phyloP scores from a whole-genome alignment of 2,113 vertebrate genomes.

The Scortum barcoo region DNA sequence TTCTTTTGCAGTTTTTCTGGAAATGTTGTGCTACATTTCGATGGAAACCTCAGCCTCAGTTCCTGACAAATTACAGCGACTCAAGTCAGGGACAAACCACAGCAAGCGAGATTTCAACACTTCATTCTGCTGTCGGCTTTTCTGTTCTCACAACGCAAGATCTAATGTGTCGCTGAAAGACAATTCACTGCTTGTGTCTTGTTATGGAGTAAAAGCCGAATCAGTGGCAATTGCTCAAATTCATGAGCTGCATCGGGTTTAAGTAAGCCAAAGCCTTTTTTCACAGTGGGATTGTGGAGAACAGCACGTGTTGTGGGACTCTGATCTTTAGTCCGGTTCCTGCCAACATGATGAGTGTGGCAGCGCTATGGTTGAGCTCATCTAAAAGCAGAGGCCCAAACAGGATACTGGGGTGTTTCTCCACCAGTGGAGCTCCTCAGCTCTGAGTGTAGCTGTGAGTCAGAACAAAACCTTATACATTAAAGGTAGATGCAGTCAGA shows the following conservation, averaged over 20 bases:
- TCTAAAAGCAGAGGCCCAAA: conserved; percentile 20
- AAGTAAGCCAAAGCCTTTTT: not conserved
- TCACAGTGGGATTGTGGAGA: not conserved
- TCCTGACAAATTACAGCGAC: not conserved
- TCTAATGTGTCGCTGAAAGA: not conserved
- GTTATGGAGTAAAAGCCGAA: conserved; percentile 3
- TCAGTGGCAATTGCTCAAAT: conserved; percentile 13
- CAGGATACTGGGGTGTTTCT: not conserved
- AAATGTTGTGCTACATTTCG: not conserved
- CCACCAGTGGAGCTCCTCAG: not conserved
- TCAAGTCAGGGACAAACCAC: not conserved
- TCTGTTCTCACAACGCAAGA: not conserved
- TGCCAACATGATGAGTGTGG: conserved; percentile 13
- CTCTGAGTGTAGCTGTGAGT: not conserved
- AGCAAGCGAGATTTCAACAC: not conserved
- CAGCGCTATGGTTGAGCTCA: not conserved
- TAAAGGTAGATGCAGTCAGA: not conserved
- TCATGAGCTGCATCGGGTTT: conserved; percentile 2
- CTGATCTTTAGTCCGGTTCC: not conserved
- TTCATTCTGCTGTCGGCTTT: not conserved
- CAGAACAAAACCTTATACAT: not conserved
- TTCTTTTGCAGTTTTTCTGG: not conserved
- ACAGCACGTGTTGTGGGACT: not conserved
- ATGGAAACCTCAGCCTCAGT: not conserved
- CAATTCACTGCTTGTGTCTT: not conserved